Percentiles rank a stretch among this genome's conserved stretches.
Evolutionary conservation across 2,888 invertebrate species (phyloP).

Genomic region (Synergus japonicus): DNA sequence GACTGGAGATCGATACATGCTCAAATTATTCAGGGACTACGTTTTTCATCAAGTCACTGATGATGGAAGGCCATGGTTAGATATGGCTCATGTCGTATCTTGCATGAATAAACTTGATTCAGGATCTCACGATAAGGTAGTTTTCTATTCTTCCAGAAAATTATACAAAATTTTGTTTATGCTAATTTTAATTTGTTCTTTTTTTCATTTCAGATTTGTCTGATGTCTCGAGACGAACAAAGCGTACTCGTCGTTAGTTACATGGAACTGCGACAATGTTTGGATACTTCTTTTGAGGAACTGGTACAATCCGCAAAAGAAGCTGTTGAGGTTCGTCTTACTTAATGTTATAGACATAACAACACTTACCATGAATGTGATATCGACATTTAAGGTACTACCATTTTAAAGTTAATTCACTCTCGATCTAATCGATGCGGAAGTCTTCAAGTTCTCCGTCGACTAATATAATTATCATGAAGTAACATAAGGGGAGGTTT

Average conservation of each 20-base stretch:
- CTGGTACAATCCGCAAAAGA: constrained; percentile 81
- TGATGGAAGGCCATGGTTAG: constrained; percentile 96
- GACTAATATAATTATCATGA: background rate
- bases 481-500: background rate
- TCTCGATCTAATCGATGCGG: constrained; percentile 29
- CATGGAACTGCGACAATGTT: constrained; percentile 95
- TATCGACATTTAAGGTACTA: constrained; percentile 75
- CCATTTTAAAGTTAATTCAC: constrained; percentile 62
- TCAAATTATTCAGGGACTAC: constrained; percentile 98
- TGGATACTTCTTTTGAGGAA: constrained; percentile 95
- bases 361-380: constrained; percentile 73
- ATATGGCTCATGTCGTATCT: constrained; percentile 96
- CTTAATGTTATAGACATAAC: constrained; percentile 55
- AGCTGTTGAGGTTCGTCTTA: constrained; percentile 54
- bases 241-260: constrained; percentile 97
- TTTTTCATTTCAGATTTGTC: constrained; percentile 86
- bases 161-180: background rate
- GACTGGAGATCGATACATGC: constrained; percentile 98
- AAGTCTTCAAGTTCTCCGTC: background rate
- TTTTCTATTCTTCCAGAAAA: constrained; percentile 41
- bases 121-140: constrained; percentile 88
- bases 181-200: constrained; percentile 44
- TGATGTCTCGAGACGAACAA: constrained; percentile 97
- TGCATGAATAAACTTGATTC: constrained; percentile 95
- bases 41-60: constrained; percentile 96